Evolutionary conservation across 2,797 vertebrate genomes (phyloP).

Genomic region (Sciaenops ocellatus): DNA sequence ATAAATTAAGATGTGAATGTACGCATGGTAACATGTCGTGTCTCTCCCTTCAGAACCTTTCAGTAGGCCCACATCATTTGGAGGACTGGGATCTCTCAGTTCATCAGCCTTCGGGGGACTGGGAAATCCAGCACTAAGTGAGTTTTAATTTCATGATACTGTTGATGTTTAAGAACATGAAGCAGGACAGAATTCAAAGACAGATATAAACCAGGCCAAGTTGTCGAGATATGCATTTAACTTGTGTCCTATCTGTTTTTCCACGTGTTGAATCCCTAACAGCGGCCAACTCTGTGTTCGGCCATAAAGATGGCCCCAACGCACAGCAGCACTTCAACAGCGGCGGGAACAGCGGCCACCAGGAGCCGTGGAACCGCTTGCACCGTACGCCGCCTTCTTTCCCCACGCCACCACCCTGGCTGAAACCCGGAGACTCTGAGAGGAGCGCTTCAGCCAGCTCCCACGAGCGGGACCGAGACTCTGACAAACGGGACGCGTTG

Average conservation of each 20-base stretch:
- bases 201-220: background rate
- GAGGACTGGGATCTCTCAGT: constrained; percentile 93
- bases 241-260: constrained; percentile 73
- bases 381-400: constrained; percentile 98
- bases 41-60: constrained; percentile 88
- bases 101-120: constrained; percentile 97
- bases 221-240: constrained; percentile 67
- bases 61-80: constrained; percentile 91
- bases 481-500: constrained; percentile 93
- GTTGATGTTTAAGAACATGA: background rate
- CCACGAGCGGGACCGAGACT: constrained; percentile 94
- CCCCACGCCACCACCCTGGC: constrained; percentile 98
- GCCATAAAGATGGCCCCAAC: constrained; percentile 96
- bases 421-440: constrained; percentile 96
- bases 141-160: constrained; percentile 81
- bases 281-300: constrained; percentile 95
- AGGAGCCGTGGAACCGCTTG: constrained; percentile 98
- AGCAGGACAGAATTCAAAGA: background rate
- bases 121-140: constrained; percentile 97
- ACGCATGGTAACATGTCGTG: constrained; percentile 11
- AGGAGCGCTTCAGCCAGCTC: constrained; percentile 94
- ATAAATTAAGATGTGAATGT: background rate
- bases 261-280: constrained; percentile 80
- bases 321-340: constrained; percentile 90
- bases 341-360: constrained; percentile 89